phyloP scores from a whole-genome alignment of 1,140 invertebrate species.

The Augochlora pura region DNA sequence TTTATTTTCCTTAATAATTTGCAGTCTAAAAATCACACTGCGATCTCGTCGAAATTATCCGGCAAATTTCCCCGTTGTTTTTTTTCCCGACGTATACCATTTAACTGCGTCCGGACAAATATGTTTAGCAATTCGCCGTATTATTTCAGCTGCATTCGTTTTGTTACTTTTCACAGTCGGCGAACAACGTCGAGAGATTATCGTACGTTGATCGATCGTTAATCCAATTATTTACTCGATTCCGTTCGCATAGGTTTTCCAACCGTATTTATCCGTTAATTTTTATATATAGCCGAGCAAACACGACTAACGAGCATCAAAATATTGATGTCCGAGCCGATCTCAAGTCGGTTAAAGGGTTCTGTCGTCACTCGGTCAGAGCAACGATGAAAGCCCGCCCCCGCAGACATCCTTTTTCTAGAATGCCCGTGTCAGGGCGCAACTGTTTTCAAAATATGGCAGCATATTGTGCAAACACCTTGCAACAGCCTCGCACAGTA shows the following conservation, averaged over 20 bases:
- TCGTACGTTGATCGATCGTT: not conserved
- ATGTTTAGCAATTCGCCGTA: too few relatives aligned
- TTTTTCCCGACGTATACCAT: too few relatives aligned
- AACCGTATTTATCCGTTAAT: conserved; percentile 13
- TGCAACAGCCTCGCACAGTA: not conserved
- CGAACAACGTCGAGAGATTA: not conserved
- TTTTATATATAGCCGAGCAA: conserved; percentile 17
- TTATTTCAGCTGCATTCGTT: too few relatives aligned
- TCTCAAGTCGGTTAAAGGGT: not conserved
- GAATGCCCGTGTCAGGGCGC: not conserved
- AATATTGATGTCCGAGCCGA: conserved; percentile 16
- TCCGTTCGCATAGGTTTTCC: conserved; percentile 3
- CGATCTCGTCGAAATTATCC: too few relatives aligned
- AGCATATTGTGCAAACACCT: conserved; percentile 1
- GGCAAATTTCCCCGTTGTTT: too few relatives aligned
- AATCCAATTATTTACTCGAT: conserved; percentile 39
- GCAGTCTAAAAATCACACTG: too few relatives aligned
- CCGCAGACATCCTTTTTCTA: not conserved
- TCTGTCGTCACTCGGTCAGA: conserved; percentile 28
- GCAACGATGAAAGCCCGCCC: not conserved
- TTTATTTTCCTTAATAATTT: too few relatives aligned
- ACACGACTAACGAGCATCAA: not conserved
- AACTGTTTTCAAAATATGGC: conserved; percentile 2
- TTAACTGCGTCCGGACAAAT: too few relatives aligned
- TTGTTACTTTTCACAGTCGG: too few relatives aligned